phyloP scores from a whole-genome alignment of 2,113 vertebrate species.

The Pteropus alecto region DNA sequence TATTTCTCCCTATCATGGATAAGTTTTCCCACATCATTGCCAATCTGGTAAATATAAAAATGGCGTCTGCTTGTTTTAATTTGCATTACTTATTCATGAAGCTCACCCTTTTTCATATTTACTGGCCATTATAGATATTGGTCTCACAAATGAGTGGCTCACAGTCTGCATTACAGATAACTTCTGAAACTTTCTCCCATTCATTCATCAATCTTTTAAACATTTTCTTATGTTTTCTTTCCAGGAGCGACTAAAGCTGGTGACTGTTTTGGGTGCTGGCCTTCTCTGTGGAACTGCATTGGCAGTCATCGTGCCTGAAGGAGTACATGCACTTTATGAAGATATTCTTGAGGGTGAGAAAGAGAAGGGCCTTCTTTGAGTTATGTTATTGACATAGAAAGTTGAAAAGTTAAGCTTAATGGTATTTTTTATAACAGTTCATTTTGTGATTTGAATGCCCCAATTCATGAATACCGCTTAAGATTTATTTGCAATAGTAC shows the following conservation, averaged over 20 bases:
- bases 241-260: constrained; percentile 95
- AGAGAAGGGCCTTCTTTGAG: background rate
- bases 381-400: background rate
- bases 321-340: constrained; percentile 98
- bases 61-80: background rate
- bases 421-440: background rate
- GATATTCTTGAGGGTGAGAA: constrained; percentile 94
- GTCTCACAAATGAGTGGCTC: background rate
- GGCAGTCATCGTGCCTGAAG: constrained; percentile 98
- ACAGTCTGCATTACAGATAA: background rate
- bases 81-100: constrained; percentile 28
- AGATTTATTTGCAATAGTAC: background rate
- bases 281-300: constrained; percentile 97
- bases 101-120: constrained; percentile 10
- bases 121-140: background rate
- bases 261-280: constrained; percentile 97
- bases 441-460: background rate
- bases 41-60: background rate
- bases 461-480: background rate
- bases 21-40: background rate
- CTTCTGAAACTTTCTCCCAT: background rate
- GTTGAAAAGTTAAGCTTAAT: background rate
- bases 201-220: constrained; percentile 31
- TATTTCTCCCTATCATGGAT: background rate
- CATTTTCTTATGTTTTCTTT: constrained; percentile 69